Evolutionary conservation across 2,113 vertebrate genomes (phyloP).

Genomic region (Corythornis vintsioides): DNA sequence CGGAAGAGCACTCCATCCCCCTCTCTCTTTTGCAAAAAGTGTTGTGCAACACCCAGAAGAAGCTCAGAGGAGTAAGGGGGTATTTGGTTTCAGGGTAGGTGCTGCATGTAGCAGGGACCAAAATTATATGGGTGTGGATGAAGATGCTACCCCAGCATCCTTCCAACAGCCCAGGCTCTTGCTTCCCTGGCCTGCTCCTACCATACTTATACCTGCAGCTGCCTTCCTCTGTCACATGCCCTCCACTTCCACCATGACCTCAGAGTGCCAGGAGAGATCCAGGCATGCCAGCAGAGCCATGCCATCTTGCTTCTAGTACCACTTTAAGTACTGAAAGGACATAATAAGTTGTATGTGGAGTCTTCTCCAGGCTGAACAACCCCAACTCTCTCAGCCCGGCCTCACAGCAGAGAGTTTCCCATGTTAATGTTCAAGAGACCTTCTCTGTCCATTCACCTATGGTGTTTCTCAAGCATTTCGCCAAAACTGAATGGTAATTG

Average conservation of each 20-base stretch:
- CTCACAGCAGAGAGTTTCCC: not conserved
- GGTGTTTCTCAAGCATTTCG: not conserved
- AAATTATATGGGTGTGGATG: not conserved
- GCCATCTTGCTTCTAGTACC: not conserved
- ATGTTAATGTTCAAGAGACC: not conserved
- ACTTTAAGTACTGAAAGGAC: not conserved
- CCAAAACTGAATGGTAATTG: not conserved
- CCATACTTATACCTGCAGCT: not conserved
- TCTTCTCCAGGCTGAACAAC: not conserved
- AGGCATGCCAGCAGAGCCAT: accelerated
- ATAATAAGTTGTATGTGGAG: not conserved
- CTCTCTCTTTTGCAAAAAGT: not conserved
- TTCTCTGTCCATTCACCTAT: accelerated
- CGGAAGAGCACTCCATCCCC: not conserved
- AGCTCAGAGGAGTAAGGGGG: not conserved
- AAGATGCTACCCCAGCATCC: not conserved
- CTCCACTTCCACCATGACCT: accelerated
- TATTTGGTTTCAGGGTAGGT: accelerated
- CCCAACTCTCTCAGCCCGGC: not conserved
- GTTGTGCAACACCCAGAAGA: not conserved
- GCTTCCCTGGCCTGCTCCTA: not conserved
- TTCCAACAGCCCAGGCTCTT: not conserved
- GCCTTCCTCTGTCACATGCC: not conserved
- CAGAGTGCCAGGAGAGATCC: not conserved
- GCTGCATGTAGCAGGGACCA: not conserved